Evolutionary conservation across 2,888 invertebrate species (phyloP).

Genomic region (Omphaloscelis lunosa): DNA sequence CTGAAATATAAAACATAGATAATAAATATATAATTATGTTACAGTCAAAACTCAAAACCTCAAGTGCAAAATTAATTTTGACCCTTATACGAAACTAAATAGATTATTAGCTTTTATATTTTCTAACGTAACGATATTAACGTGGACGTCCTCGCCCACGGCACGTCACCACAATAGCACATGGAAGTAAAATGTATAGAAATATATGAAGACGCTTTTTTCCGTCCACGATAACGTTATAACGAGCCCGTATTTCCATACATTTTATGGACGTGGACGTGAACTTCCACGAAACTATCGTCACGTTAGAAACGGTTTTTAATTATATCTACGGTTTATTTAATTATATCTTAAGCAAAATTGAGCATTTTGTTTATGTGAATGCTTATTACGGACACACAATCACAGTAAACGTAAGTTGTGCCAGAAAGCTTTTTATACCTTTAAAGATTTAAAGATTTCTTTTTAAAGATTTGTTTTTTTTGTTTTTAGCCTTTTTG

Average conservation of each 20-base stretch:
- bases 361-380: not conserved
- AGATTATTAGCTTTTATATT: not conserved
- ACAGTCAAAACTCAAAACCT: not conserved
- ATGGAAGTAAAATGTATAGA: not conserved
- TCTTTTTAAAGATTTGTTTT: too few species aligned
- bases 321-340: not conserved
- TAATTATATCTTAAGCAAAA: too few species aligned
- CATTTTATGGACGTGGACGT: not conserved
- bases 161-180: not conserved
- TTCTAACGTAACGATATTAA: not conserved
- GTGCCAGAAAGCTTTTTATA: too few species aligned
- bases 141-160: not conserved
- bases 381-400: not conserved
- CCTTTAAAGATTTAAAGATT: too few species aligned
- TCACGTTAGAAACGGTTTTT: not conserved
- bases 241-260: not conserved
- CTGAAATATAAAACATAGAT: conserved; percentile 76
- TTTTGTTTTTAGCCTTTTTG: too few species aligned
- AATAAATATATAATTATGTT: not conserved
- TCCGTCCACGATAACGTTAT: not conserved
- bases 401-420: too few species aligned
- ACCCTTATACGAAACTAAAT: not conserved
- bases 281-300: not conserved
- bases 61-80: not conserved
- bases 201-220: not conserved